A percentile compares a stretch with the other conserved stretches of the same genome.
Conservation (phyloP, 2,888 invertebrate genomes). For the Ectemnius lituratus region DNA sequence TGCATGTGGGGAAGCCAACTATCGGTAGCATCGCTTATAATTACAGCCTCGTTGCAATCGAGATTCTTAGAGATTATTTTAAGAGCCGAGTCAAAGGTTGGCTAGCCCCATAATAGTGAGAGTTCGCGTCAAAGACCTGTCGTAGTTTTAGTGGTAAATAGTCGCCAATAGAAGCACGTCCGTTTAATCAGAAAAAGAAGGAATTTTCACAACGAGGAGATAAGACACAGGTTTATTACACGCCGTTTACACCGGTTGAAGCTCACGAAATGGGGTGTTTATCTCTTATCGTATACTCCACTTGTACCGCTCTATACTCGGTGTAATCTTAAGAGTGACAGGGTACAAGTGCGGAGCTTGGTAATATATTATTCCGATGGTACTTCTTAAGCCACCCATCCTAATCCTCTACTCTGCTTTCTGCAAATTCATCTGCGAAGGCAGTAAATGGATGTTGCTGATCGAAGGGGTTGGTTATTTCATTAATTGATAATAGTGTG, state of each 20-base stretch:
- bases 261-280: constrained; percentile 35
- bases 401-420: too few relatives aligned
- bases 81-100: neutral
- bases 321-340: constrained; percentile 30
- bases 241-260: constrained; percentile 36
- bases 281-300: constrained; percentile 48
- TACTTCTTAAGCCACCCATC: too few relatives aligned
- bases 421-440: too few relatives aligned
- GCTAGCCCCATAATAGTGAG: too few relatives aligned
- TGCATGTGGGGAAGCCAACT: constrained; percentile 12
- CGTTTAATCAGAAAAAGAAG: neutral
- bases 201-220: constrained; percentile 25
- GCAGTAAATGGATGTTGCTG: too few relatives aligned
- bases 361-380: too few relatives aligned
- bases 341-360: too few relatives aligned
- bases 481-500: too few relatives aligned
- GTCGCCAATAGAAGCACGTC: neutral
- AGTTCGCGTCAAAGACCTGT: neutral
- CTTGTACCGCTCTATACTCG: constrained; percentile 12
- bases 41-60: neutral
- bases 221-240: constrained; percentile 44
- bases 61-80: neutral
- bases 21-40: constrained; percentile 12
- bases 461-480: too few relatives aligned
- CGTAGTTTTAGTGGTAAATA: neutral